Evolutionary conservation across 2,888 invertebrate genomes (phyloP).

Genomic region (Gryllus longicercus): DNA sequence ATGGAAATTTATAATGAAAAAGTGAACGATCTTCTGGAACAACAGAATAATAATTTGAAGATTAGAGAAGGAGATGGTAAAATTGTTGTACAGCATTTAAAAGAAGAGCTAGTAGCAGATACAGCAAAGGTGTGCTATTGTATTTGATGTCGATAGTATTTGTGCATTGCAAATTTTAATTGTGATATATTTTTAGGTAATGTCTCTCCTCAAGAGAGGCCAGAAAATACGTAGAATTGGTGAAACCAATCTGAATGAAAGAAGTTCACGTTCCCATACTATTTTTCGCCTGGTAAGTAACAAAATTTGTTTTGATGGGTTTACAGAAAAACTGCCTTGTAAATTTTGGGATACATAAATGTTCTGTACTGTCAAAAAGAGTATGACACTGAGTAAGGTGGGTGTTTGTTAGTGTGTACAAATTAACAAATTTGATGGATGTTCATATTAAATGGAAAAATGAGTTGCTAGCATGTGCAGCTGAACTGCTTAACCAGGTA

Average conservation of each 20-base stretch:
- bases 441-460: no score
- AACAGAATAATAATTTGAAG: slow-evolving; percentile 59
- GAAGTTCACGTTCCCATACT: slow-evolving; percentile 84
- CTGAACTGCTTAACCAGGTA: no score
- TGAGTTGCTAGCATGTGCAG: no score
- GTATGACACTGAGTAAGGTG: no score
- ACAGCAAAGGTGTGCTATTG: slow-evolving; percentile 55
- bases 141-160: not conserved
- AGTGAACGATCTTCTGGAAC: slow-evolving; percentile 70
- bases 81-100: slow-evolving; percentile 59
- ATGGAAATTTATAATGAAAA: slow-evolving; percentile 88
- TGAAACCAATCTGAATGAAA: slow-evolving; percentile 83
- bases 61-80: slow-evolving; percentile 63
- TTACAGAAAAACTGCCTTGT: no score
- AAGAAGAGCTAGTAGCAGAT: slow-evolving; percentile 60
- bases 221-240: slow-evolving; percentile 69
- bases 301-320: not conserved
- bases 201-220: slow-evolving; percentile 49
- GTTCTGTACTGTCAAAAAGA: no score
- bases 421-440: no score
- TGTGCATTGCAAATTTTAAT: slow-evolving; percentile 25
- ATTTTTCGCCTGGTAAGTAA: slow-evolving; percentile 78
- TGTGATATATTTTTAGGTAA: slow-evolving; percentile 40
- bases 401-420: no score
- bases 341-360: no score